phyloP scores from a whole-genome alignment of 1,140 invertebrate species.

The Pseudomyrmex dendroicus region DNA sequence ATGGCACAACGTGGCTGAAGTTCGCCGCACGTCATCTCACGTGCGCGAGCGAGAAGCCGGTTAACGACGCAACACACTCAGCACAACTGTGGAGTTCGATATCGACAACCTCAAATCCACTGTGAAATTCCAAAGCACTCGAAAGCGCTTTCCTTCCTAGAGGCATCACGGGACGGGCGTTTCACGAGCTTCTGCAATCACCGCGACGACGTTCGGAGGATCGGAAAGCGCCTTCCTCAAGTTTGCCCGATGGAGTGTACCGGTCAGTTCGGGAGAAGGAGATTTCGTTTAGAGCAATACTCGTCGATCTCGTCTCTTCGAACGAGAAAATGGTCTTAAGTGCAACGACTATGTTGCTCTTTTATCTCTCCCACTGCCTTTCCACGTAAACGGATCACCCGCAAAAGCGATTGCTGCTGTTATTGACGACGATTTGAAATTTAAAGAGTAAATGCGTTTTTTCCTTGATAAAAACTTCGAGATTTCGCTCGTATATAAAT shows the following conservation, averaged over 20 bases:
- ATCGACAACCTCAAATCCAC: conserved; percentile 42
- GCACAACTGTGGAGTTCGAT: conserved; percentile 4
- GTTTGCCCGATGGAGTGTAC: conserved; percentile 31
- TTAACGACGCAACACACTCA: conserved; percentile 32
- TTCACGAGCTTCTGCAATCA: conserved; percentile 32
- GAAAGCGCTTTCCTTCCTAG: conserved; percentile 9
- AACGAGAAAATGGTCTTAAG: conserved; percentile 56
- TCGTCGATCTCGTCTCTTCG: conserved; percentile 29
- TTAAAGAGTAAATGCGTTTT: conserved; percentile 16
- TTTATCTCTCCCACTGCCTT: conserved; percentile 6
- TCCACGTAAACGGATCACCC: conserved; percentile 18
- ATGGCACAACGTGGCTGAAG: conserved; percentile 30
- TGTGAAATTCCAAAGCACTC: conserved; percentile 29
- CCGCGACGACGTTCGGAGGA: conserved; percentile 37
- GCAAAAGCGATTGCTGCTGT: neutral
- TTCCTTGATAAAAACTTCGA: neutral
- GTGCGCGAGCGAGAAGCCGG: neutral
- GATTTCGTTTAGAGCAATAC: conserved; percentile 30
- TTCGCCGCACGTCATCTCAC: conserved; percentile 9
- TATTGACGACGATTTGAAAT: conserved; percentile 9
- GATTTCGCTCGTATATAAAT: neutral
- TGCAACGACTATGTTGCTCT: conserved; percentile 26
- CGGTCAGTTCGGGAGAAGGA: conserved; percentile 5
- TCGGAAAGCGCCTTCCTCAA: conserved; percentile 23
- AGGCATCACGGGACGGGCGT: neutral